Base-by-base conservation (phyloP, 1,140 invertebrate species). In the Lucilia sericata region DNA sequence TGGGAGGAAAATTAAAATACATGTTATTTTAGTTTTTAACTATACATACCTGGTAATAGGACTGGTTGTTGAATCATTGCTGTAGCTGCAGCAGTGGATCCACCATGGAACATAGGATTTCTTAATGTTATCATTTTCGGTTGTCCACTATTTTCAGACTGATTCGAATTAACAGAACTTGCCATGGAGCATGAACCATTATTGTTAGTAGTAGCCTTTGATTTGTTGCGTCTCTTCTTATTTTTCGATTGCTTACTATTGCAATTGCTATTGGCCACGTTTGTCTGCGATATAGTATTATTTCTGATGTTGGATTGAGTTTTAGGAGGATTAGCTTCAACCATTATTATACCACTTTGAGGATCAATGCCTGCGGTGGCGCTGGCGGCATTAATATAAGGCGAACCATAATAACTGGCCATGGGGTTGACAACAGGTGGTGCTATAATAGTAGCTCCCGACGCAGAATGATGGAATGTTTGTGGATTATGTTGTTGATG, bases 121-220 rank as follows among this genome's bases (percentile, higher is more conserved):
- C 95, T 92, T 30, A 96, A 92, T 0, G 95, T 96, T 21, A 96
- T 94, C 93, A 96, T 96, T 85, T 94, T 94, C 5, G 94, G 92
- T n/a, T 91, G 90, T 0, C 82, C 84, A 74, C 51, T 17, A 14
- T 19, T 76, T 49, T 17, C 34, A 60, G 19, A 42, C 65, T 51
- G n/a, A 17, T 70, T 74, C 12, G 80, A 74, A 17, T 84, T 82
- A 47, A 34, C 47, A n/a, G 81, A 81, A 70, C 21, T 55, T 65
- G 25, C 70, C 47, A 51, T 36, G 13, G 34, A 17, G 51, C 85
- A 78, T 78, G 83, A 60, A 42, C 74, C 47, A 74, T 84, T 12
- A 86, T 87, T 80, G 42, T 25, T 80, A 49, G 76, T 80, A 49
- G 76, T 30, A 30, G 25, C 84, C 76, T 93, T 93, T 13, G 93